Evolutionary conservation across 2,888 invertebrate genomes (phyloP).

Genomic region (Lobophora halterata): DNA sequence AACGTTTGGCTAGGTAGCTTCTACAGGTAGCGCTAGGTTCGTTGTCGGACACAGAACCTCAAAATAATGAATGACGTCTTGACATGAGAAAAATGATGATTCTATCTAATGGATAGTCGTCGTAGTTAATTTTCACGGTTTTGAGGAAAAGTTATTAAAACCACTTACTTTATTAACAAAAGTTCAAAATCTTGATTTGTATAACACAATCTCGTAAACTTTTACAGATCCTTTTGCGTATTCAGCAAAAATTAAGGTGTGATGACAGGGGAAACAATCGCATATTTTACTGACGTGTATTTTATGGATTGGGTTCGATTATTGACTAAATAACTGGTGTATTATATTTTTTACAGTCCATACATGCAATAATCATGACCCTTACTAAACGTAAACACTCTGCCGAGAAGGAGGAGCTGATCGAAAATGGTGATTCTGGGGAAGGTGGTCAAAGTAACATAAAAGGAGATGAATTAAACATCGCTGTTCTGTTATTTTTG

Average conservation of each 20-base stretch:
- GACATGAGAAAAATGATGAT: too few relatives aligned
- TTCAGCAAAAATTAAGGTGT: constrained; percentile 65
- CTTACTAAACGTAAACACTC: constrained; percentile 67
- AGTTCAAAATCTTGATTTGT: neutral
- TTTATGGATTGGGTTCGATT: constrained; percentile 40
- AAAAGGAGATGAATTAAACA: constrained; percentile 89
- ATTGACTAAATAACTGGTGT: constrained; percentile 14
- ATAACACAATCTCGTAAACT: neutral
- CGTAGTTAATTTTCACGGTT: neutral
- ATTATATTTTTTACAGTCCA: constrained; percentile 47
- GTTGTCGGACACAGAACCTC: too few relatives aligned
- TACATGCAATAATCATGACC: constrained; percentile 62
- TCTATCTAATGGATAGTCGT: neutral
- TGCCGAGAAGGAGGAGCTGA: constrained; percentile 60
- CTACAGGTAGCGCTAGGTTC: too few relatives aligned
- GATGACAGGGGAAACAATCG: constrained; percentile 24
- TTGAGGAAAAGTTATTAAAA: constrained; percentile 5
- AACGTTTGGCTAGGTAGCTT: too few relatives aligned
- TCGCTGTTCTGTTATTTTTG: constrained; percentile 92
- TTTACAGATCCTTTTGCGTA: constrained; percentile 21
- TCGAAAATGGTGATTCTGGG: constrained; percentile 65
- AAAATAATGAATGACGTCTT: too few relatives aligned
- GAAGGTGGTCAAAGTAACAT: constrained; percentile 69
- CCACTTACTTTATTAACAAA: neutral
- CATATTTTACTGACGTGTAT: constrained; percentile 58